Evolutionary conservation across 2,888 invertebrate species (phyloP).

Genomic region (Parnassius mnemosyne): DNA sequence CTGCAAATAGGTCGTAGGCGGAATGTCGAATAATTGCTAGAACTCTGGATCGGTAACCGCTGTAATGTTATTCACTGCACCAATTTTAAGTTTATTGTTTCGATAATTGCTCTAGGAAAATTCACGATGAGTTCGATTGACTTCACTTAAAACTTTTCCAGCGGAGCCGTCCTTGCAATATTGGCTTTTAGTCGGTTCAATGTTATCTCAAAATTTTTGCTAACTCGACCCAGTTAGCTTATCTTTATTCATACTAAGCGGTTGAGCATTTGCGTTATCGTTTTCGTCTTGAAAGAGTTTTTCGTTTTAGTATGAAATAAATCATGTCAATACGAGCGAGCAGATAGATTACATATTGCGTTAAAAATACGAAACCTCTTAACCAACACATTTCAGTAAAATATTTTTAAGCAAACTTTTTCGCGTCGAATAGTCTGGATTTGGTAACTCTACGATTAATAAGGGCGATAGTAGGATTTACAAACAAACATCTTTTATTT

Average conservation of each 20-base stretch:
- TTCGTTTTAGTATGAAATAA: slow-evolving; percentile 18
- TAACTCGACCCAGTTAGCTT: slow-evolving; percentile 21
- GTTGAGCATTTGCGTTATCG: slow-evolving; percentile 25
- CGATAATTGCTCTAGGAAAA: slow-evolving; percentile 72
- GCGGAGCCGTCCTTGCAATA: slow-evolving; percentile 38
- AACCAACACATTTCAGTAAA: too few species aligned
- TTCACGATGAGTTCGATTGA: slow-evolving; percentile 48
- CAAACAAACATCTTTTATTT: too few species aligned
- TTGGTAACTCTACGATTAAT: too few species aligned
- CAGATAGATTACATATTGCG: background rate
- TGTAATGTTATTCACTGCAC: slow-evolving; percentile 57
- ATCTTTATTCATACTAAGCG: slow-evolving; percentile 23
- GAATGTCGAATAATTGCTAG: slow-evolving; percentile 67
- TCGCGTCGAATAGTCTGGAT: too few species aligned
- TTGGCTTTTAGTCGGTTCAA: slow-evolving; percentile 38
- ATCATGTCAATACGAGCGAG: slow-evolving; percentile 16
- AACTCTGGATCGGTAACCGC: slow-evolving; percentile 69
- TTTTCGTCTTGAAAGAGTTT: slow-evolving; percentile 15
- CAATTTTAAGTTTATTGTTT: slow-evolving; percentile 78
- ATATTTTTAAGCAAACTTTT: too few species aligned
- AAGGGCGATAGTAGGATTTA: too few species aligned
- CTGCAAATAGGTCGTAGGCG: slow-evolving; percentile 63
- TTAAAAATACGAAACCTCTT: too few species aligned
- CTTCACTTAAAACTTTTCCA: slow-evolving; percentile 53
- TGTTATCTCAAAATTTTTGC: slow-evolving; percentile 25